Conservation (phyloP, 2,797 vertebrate species). For the Macropus fuliginosus region DNA sequence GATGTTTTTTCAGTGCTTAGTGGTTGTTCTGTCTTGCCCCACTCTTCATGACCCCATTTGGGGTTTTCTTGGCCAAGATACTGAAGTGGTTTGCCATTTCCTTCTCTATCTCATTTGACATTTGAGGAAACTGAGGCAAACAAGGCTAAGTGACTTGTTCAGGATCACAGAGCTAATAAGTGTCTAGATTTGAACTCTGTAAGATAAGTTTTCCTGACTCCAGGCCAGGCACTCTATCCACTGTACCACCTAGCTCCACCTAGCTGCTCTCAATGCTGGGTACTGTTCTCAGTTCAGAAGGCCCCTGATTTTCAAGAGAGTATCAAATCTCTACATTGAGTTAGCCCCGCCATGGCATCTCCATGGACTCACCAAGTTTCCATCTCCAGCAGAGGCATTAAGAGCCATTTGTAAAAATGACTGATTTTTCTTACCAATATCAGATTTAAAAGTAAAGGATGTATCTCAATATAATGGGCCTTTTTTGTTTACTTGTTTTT, state of each 20-base stretch:
- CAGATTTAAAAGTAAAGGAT: not conserved
- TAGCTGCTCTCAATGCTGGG: no score
- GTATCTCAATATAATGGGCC: not conserved
- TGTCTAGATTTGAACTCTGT: not conserved
- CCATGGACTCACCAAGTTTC: not conserved
- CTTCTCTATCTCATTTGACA: not conserved
- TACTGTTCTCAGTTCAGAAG: not conserved
- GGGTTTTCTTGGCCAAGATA: not conserved
- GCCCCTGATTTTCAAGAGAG: not conserved
- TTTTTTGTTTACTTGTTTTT: not conserved
- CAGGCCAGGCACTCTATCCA: not conserved
- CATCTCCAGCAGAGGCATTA: not conserved
- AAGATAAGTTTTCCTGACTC: not conserved
- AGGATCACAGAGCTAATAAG: not conserved
- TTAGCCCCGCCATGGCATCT: not conserved
- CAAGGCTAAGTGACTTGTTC: not conserved
- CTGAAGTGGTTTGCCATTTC: not conserved
- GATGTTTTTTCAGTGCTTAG: not conserved
- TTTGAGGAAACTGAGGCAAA: not conserved
- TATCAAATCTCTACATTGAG: not conserved
- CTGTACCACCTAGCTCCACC: no score
- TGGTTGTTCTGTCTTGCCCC: not conserved
- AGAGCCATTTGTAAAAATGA: not conserved
- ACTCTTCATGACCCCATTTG: not conserved
- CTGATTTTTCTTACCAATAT: not conserved